Percentiles rank a stretch among this genome's conserved stretches.
phyloP scores from a whole-genome alignment of 2,797 vertebrate genomes.

The Numenius phaeopus region DNA sequence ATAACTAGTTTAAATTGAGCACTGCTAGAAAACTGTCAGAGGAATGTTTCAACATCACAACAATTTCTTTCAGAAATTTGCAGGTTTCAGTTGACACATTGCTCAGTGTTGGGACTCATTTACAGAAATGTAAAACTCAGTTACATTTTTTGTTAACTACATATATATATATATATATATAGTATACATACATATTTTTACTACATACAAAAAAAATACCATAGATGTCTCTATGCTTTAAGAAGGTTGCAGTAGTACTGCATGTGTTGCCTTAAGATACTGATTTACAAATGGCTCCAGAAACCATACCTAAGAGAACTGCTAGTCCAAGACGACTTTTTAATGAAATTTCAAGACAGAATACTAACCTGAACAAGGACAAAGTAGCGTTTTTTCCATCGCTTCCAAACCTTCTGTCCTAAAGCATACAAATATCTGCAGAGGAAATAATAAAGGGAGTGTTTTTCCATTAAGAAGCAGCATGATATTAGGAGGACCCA shows the following conservation, averaged over 20 bases:
- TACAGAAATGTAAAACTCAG: not conserved
- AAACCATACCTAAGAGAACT: not conserved
- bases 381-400: slow-evolving; percentile 97
- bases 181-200: too few species aligned
- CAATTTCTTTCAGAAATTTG: not conserved
- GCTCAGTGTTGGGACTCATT: not conserved
- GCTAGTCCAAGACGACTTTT: not conserved
- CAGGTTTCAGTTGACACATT: not conserved
- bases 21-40: not conserved
- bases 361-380: slow-evolving; percentile 94
- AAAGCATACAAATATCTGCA: slow-evolving; percentile 91
- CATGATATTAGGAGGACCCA: not conserved
- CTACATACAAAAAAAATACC: not conserved
- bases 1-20: not conserved
- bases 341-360: not conserved
- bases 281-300: not conserved
- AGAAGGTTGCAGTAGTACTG: not conserved
- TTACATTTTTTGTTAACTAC: not conserved
- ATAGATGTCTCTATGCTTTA: not conserved
- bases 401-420: slow-evolving; percentile 96
- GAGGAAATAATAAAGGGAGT: slow-evolving; percentile 22
- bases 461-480: not conserved
- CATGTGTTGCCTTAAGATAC: not conserved
- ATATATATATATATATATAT: not conserved
- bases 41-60: not conserved